phyloP scores from a whole-genome alignment of 2,797 vertebrate genomes.

The Falco rusticolus region DNA sequence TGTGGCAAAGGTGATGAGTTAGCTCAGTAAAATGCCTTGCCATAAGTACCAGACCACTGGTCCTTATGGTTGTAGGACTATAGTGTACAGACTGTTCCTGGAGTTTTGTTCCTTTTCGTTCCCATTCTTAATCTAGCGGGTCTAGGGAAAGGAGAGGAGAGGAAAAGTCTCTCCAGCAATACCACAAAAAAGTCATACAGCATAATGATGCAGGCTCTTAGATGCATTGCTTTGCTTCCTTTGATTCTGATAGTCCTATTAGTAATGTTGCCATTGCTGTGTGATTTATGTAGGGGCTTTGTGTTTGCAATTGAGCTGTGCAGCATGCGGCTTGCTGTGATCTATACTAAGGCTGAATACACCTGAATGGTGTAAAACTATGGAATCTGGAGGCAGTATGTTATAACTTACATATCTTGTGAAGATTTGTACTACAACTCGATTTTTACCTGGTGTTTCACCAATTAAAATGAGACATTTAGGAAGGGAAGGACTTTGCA shows the following conservation, averaged over 20 bases:
- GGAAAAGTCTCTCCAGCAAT: background rate
- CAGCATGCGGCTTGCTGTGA: background rate
- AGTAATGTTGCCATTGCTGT: background rate
- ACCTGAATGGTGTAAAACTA: conserved; percentile 29
- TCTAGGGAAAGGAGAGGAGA: background rate
- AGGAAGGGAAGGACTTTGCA: conserved; percentile 62
- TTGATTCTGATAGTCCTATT: conserved; percentile 38
- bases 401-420: background rate
- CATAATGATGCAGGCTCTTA: background rate
- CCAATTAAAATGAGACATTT: conserved; percentile 76
- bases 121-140: background rate
- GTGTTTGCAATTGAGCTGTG: background rate
- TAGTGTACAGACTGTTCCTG: background rate
- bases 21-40: background rate
- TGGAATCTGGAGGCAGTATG: conserved; percentile 14
- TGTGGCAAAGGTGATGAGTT: background rate
- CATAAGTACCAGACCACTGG: background rate
- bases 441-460: conserved; percentile 78
- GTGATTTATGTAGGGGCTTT: conserved; percentile 31
- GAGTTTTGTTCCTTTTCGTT: background rate
- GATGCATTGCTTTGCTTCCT: background rate
- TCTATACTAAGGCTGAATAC: background rate
- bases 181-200: background rate
- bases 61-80: background rate
- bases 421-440: conserved; percentile 44